Conservation (phyloP, 2,797 vertebrate species). For the Sebastiscus tertius region DNA sequence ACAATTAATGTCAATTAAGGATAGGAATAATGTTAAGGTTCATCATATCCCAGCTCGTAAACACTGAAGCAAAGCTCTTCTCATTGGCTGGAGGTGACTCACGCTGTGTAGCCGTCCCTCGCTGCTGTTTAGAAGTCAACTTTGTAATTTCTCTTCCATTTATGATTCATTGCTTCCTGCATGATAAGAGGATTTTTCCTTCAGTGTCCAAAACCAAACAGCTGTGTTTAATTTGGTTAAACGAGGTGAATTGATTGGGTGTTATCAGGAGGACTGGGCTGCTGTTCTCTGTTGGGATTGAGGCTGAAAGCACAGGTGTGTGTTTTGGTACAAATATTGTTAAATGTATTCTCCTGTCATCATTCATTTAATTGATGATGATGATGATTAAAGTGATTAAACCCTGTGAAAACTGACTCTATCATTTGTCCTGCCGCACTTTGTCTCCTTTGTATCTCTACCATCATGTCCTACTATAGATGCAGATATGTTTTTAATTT, state of each 20-base stretch:
- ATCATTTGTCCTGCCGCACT: neutral
- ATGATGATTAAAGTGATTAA: neutral
- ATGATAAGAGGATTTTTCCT: neutral
- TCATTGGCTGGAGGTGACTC: neutral
- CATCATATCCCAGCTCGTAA: neutral
- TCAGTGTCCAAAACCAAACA: neutral
- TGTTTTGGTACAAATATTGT: neutral
- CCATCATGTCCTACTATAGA: neutral
- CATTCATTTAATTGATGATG: neutral
- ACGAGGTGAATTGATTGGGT: neutral
- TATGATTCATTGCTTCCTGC: neutral
- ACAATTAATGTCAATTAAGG: too few relatives aligned
- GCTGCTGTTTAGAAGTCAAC: neutral
- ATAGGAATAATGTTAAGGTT: too few relatives aligned
- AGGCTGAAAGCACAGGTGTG: neutral
- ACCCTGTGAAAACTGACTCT: neutral
- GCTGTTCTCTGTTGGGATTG: neutral
- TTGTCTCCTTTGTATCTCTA: neutral
- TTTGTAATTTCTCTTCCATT: neutral
- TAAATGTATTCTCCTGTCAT: neutral
- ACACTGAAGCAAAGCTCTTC: neutral
- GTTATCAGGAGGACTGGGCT: neutral
- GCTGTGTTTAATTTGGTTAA: neutral
- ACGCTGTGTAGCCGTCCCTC: neutral
- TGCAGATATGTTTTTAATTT: neutral